Conservation (phyloP, 2,113 vertebrate species). For the Epinephelus lanceolatus region DNA sequence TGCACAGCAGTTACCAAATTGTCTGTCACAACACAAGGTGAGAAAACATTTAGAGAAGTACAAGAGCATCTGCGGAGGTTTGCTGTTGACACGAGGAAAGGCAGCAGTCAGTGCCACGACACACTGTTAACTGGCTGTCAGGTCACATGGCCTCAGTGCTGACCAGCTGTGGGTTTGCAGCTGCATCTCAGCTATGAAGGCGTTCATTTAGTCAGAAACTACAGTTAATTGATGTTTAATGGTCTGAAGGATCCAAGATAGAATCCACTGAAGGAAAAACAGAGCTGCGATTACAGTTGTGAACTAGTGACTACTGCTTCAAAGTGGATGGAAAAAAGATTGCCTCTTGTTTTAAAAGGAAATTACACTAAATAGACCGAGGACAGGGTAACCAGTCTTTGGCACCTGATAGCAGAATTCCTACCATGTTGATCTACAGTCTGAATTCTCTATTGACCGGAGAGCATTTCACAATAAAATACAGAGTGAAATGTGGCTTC, state of each 20-base stretch:
- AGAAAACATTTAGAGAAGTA: not conserved
- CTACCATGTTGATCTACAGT: not conserved
- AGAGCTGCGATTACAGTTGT: not conserved
- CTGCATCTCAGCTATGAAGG: constrained; percentile 37
- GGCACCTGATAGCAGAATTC: not conserved
- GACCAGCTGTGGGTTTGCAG: constrained; percentile 27
- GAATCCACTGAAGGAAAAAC: constrained; percentile 15
- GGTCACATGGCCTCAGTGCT: not conserved
- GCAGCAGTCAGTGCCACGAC: too few relatives aligned
- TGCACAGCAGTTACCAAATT: too few relatives aligned
- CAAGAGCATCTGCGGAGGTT: too few relatives aligned
- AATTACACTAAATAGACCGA: constrained; percentile 1
- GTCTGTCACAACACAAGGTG: not conserved
- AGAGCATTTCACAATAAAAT: constrained; percentile 9
- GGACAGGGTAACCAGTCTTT: too few relatives aligned
- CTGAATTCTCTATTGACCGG: constrained; percentile 1
- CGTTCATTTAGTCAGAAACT: constrained; percentile 37
- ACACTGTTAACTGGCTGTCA: too few relatives aligned
- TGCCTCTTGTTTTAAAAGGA: not conserved
- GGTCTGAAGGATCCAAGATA: constrained; percentile 17
- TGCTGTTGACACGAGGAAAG: too few relatives aligned
- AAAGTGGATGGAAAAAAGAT: constrained; percentile 2
- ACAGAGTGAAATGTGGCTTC: not conserved
- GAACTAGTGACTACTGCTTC: not conserved
- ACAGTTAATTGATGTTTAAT: constrained; percentile 36